Conservation (phyloP, 2,888 invertebrate genomes). For the Hemaris fuciformis region DNA sequence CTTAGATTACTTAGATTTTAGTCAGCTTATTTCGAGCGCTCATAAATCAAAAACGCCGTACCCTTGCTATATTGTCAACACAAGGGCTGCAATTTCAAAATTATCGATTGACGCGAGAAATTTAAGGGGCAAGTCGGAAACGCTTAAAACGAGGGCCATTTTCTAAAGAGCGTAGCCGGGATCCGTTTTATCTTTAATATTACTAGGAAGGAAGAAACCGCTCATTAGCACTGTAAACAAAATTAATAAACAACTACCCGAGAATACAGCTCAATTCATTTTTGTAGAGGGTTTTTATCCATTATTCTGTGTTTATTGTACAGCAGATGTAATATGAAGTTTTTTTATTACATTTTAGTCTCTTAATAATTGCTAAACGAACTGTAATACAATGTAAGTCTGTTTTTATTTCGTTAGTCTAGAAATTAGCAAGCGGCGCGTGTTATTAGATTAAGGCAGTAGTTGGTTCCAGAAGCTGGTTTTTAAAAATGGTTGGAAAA, state of each 20-base stretch:
- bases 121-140: neutral
- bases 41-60: constrained; percentile 13
- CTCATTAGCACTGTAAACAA: constrained; percentile 2
- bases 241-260: constrained; percentile 13
- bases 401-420: no score
- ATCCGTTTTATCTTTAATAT: neutral
- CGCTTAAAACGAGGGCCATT: constrained; percentile 1
- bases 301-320: neutral
- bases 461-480: no score
- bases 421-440: no score
- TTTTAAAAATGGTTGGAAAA: no score
- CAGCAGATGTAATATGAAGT: neutral
- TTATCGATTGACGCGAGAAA: neutral
- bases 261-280: neutral
- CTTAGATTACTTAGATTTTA: no score
- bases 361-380: no score
- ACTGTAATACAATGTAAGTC: no score
- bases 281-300: neutral
- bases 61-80: neutral
- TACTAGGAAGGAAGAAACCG: neutral
- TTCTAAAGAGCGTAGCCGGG: neutral
- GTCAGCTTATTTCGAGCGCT: neutral
- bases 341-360: no score
- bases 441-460: no score
- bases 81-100: neutral